These are phyloP conservation scores for Gopherus flavomarginatus DNA, from an alignment of 2,113 vertebrate genomes.

Conservation along the genomic window DNA sequence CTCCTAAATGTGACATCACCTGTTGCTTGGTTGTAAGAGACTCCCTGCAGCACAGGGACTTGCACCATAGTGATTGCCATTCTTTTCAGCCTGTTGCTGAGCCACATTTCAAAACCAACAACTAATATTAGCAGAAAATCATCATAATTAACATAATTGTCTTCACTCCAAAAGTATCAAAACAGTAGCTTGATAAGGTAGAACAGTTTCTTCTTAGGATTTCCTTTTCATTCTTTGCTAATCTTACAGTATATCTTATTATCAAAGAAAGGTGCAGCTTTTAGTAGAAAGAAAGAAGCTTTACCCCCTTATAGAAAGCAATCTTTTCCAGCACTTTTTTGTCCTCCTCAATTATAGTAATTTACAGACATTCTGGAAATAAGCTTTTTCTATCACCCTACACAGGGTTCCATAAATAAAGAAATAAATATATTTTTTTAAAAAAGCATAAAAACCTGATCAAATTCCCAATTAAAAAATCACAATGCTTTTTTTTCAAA, in stretches of 20 bases:
- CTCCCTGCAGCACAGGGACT: neutral
- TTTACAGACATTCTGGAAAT: too few relatives aligned
- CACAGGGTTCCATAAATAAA: too few relatives aligned
- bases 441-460: neutral
- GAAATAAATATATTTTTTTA: too few relatives aligned
- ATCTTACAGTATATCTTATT: too few relatives aligned
- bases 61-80: neutral
- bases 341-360: neutral
- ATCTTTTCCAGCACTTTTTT: neutral
- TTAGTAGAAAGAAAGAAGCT: neutral
- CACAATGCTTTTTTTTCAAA: too few relatives aligned
- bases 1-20: accelerated
- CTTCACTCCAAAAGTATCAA: neutral
- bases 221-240: neutral
- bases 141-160: neutral
- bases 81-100: neutral
- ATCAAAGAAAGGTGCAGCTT: too few relatives aligned
- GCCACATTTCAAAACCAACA: neutral
- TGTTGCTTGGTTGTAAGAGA: neutral
- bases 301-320: neutral
- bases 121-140: neutral
- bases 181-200: neutral
- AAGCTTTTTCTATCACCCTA: too few relatives aligned
- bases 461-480: too few relatives aligned
- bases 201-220: neutral